Percentiles rank a stretch among this genome's conserved stretches.
phyloP scores from a whole-genome alignment of 30 jellyfish, hydroid and myxozoan genomes.

The Turritopsis dohrnii region DNA sequence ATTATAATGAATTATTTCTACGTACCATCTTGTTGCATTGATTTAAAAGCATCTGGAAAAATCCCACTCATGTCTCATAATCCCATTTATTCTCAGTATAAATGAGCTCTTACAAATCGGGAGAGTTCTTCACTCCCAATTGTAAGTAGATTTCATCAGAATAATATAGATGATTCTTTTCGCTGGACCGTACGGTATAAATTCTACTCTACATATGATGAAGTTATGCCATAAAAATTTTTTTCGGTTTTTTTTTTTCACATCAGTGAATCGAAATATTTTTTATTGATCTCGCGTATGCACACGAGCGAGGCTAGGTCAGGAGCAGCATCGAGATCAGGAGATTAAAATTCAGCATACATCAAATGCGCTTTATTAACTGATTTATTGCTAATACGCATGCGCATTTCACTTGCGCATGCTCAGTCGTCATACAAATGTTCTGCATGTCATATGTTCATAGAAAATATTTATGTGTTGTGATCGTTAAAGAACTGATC shows the following conservation, averaged over 20 bases:
- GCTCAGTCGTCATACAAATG: conserved; percentile 1
- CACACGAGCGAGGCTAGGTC: conserved; percentile 4
- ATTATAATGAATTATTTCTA: not conserved
- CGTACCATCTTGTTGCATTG: not conserved
- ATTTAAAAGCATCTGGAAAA: not conserved
- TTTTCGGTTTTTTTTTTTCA: conserved; percentile 7
- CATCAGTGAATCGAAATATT: not conserved
- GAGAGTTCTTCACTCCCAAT: not conserved
- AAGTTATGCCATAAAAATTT: too few relatives aligned
- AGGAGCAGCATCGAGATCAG: conserved; percentile 12
- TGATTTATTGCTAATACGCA: not conserved
- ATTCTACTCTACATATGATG: too few relatives aligned
- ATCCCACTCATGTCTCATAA: not conserved
- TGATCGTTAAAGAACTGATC: not conserved
- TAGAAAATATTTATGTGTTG: not conserved
- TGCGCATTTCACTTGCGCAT: conserved; percentile 6
- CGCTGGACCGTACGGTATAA: not conserved
- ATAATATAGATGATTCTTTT: not conserved
- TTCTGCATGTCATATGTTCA: not conserved
- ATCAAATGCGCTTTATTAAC: conserved; percentile 3
- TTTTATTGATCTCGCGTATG: conserved; percentile 8
- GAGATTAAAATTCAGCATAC: not conserved
- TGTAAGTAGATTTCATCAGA: not conserved
- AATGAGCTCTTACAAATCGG: not conserved
- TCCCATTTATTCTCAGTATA: not conserved